Conservation (phyloP, 2,888 invertebrate species). For the Agriotes lineatus region DNA sequence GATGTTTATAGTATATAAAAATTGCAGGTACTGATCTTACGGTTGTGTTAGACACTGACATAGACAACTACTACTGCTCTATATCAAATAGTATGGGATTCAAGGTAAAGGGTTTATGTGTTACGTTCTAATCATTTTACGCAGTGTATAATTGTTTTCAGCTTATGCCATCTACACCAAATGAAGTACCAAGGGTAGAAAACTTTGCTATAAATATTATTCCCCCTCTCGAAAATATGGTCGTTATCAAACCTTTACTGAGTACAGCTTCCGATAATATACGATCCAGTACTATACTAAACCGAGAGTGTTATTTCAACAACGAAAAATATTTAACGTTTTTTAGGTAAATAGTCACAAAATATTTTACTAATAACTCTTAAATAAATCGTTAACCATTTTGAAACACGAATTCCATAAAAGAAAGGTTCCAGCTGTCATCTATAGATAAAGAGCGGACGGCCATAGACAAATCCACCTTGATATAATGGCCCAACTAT, state of each 20-base stretch:
- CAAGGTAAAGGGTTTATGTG: too few relatives aligned
- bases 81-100: conserved; percentile 73
- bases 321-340: conserved; percentile 78
- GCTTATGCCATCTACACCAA: conserved; percentile 70
- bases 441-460: too few relatives aligned
- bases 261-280: conserved; percentile 73
- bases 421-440: too few relatives aligned
- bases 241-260: conserved; percentile 78
- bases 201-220: conserved; percentile 79
- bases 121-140: too few relatives aligned
- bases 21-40: conserved; percentile 80
- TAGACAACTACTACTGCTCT: conserved; percentile 83
- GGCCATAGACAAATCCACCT: too few relatives aligned
- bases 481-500: too few relatives aligned
- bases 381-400: too few relatives aligned
- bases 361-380: too few relatives aligned
- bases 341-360: conserved; percentile 66
- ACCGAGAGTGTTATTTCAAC: conserved; percentile 80
- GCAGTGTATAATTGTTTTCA: too few relatives aligned
- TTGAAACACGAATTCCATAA: too few relatives aligned
- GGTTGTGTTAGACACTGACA: conserved; percentile 77
- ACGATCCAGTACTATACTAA: conserved; percentile 70
- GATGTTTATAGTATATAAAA: neutral
- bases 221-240: conserved; percentile 79
- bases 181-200: conserved; percentile 83